A percentile compares a stretch with the other conserved stretches of the same genome.
Conservation (phyloP, 1,140 invertebrate species). For the Hylaeus anthracinus region DNA sequence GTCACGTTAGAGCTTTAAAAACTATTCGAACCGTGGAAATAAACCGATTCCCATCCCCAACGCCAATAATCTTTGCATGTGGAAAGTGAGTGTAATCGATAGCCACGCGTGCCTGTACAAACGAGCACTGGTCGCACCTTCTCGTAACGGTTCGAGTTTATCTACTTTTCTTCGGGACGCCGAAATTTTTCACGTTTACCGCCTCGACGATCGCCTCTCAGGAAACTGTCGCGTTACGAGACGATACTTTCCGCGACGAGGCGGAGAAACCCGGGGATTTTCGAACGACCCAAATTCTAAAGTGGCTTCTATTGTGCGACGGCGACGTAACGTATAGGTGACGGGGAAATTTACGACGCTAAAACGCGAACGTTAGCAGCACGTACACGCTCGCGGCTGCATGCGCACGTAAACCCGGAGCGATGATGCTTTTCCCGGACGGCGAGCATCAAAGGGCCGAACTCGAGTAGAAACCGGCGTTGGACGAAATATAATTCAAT, state of each 20-base stretch:
- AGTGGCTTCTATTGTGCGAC: constrained; percentile 66
- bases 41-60: too few species aligned
- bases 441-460: too few species aligned
- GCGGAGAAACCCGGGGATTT: neutral
- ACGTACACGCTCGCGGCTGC: neutral
- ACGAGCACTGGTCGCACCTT: too few species aligned
- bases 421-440: too few species aligned
- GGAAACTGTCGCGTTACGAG: neutral
- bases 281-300: constrained; percentile 52
- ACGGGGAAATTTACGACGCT: constrained; percentile 66
- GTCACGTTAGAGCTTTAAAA: too few species aligned
- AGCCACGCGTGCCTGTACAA: too few species aligned
- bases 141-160: too few species aligned
- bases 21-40: too few species aligned
- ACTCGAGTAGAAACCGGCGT: too few species aligned
- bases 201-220: neutral
- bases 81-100: too few species aligned
- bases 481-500: too few species aligned
- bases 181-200: neutral
- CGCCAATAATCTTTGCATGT: too few species aligned
- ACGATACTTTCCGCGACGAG: constrained; percentile 8
- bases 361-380: constrained; percentile 61
- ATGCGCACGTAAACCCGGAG: neutral
- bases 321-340: constrained; percentile 35
- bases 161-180: neutral